Evolutionary conservation across 2,888 invertebrate species (phyloP), one percentile per base, ranked within the genome.

Genomic region (Chrysotoxum bicinctum): DNA sequence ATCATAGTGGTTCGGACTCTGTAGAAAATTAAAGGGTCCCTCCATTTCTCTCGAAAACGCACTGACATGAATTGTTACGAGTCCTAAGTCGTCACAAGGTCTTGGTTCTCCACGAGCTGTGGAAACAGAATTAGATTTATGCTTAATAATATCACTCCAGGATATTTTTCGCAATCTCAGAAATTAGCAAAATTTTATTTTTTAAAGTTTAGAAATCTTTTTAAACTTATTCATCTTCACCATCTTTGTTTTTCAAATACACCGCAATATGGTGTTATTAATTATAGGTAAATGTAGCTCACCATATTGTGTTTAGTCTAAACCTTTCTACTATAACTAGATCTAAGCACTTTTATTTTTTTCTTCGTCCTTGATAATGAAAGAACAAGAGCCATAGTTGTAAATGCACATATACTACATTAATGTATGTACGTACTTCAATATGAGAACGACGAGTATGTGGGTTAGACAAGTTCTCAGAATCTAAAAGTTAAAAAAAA

Each of bases 351-450:
- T 19, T 26, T 6, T 48, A 52, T 19, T 50, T 52, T 35, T 16
- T 54, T 32, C 23, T 45, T 75, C 72, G 84, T 84, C 84, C 84
- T 84, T 84, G 84, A 72, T 84, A 84, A 84, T 84, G 84, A 84
- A 80, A 84, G 54, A 84, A 84, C 80, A 75, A 80, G 83, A 84
- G 35, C 70, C 52, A 70, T 70, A 80, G 84, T 68, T 80, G 56
- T 68, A 68, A 48, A 45, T 43, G n/a, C 23, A 64, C 52, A 54
- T 56, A 3, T n/a, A 21, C 10, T 21, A 21, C 14, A 23, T 23
- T 3, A 26, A 50, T 23, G 21, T 6, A 21, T 21, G 54, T 37
- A 35, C 35, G 48, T 54, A 19, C 9, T 8, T 45, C 16, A 48
- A 30, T 6, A 32, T 66, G 35, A 26, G 48, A n/a, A 12, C 4